phyloP scores from a whole-genome alignment of 1,140 invertebrate genomes.

The Brachionus calyciflorus region DNA sequence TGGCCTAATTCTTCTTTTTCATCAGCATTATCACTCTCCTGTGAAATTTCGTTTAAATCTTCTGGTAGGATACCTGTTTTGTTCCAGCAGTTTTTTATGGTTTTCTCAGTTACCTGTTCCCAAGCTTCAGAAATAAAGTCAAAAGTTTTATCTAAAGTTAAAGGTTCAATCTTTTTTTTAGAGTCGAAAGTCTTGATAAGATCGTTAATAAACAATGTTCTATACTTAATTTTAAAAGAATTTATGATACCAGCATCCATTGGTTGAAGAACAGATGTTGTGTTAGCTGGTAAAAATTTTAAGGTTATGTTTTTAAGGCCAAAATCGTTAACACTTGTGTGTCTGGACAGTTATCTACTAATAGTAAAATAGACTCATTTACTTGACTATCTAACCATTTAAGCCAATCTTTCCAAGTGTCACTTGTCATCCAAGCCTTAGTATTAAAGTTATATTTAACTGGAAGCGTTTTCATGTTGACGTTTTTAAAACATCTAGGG shows the following conservation, averaged over 20 bases:
- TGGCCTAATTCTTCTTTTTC: no score
- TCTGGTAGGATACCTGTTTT: no score
- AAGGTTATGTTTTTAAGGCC: constrained; percentile 54
- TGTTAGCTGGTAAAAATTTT: constrained; percentile 60
- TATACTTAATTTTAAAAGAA: constrained; percentile 51
- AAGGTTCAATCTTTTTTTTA: no score
- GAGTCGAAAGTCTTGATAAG: no score
- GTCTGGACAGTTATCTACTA: constrained; percentile 47
- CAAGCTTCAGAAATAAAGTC: no score
- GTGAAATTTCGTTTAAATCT: no score
- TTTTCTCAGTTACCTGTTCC: no score
- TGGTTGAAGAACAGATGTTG: constrained; percentile 59
- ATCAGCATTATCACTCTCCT: no score
- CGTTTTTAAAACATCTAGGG: constrained; percentile 50
- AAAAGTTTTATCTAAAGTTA: no score
- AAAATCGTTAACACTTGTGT: constrained; percentile 50
- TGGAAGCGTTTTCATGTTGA: constrained; percentile 46
- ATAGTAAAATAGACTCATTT: constrained; percentile 50
- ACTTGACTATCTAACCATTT: background rate
- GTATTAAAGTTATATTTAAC: constrained; percentile 44
- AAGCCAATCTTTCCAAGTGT: constrained; percentile 6
- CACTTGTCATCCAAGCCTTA: constrained; percentile 49
- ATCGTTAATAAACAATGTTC: background rate
- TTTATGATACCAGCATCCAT: constrained; percentile 62
- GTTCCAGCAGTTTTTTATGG: no score